These are phyloP conservation scores for Zoroaster sp. DNA, from an alignment of 53 echinoderm and acorn worm species.

Conservation along the genomic window DNA sequence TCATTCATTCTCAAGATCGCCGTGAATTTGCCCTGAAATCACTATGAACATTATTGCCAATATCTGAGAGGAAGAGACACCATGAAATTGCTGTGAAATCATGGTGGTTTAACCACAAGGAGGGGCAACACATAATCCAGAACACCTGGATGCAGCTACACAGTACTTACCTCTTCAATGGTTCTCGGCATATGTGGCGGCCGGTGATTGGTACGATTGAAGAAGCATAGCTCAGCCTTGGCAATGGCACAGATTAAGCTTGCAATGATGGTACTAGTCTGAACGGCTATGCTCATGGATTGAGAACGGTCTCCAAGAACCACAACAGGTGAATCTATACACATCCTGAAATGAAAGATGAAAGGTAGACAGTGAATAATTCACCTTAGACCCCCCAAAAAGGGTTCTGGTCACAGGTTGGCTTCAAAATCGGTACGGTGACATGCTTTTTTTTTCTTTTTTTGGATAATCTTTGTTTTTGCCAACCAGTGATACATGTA, in stretches of 20 bases:
- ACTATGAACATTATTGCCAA: no score
- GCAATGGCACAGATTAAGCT: constrained; percentile 72
- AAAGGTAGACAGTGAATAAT: not conserved
- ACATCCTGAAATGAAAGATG: constrained; percentile 53
- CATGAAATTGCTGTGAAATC: no score
- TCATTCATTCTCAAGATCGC: no score
- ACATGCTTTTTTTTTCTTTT: not conserved
- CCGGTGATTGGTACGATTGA: constrained; percentile 65
- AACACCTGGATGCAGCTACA: no score
- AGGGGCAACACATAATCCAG: no score
- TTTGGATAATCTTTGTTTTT: no score
- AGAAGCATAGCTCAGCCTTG: constrained; percentile 87
- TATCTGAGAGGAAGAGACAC: no score
- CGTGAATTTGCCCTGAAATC: no score
- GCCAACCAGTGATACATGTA: no score
- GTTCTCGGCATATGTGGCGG: constrained; percentile 69
- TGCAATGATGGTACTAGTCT: constrained; percentile 93
- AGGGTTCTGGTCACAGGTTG: not conserved
- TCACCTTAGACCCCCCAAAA: not conserved
- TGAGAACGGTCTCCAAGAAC: constrained; percentile 89
- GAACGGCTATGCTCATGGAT: constrained; percentile 88
- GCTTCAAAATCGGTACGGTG: not conserved
- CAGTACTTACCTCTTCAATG: constrained; percentile 66
- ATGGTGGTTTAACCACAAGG: no score
- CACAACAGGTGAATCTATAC: constrained; percentile 86